These are phyloP conservation scores for Lota lota DNA, from an alignment of 2,113 vertebrate genomes.

Conservation along the genomic window DNA sequence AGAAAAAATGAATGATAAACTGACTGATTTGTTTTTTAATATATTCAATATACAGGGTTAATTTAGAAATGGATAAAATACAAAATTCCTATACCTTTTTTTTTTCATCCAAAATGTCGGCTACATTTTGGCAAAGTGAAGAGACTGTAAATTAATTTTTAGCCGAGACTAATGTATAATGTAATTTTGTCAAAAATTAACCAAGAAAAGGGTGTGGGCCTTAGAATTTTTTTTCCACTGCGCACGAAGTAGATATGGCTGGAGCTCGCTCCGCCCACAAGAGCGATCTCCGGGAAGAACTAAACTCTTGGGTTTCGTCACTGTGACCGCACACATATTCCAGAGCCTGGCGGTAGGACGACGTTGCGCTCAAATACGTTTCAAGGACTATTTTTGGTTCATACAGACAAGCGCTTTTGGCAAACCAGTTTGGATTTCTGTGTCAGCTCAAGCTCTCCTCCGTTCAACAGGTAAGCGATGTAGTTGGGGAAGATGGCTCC, in stretches of 20 bases:
- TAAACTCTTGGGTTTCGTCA: background rate
- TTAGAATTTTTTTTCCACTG: background rate
- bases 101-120: no score
- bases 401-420: background rate
- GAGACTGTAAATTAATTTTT: no score
- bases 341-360: background rate
- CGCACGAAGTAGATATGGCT: background rate
- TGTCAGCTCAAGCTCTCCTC: background rate
- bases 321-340: background rate
- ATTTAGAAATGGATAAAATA: no score
- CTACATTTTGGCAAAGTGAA: no score
- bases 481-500: background rate
- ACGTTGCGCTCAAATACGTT: background rate
- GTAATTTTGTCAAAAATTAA: no score
- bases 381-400: background rate
- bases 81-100: no score
- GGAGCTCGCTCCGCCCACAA: background rate
- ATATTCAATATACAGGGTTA: no score
- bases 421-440: background rate
- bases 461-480: conserved; percentile 1
- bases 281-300: background rate
- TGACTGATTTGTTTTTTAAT: no score
- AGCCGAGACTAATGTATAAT: no score
- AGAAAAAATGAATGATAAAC: no score
- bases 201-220: no score